Percentiles rank a stretch among this genome's conserved stretches.
Conservation (phyloP, 35 echinoderm and acorn worm species). For the Heliocidaris tuberculata region DNA sequence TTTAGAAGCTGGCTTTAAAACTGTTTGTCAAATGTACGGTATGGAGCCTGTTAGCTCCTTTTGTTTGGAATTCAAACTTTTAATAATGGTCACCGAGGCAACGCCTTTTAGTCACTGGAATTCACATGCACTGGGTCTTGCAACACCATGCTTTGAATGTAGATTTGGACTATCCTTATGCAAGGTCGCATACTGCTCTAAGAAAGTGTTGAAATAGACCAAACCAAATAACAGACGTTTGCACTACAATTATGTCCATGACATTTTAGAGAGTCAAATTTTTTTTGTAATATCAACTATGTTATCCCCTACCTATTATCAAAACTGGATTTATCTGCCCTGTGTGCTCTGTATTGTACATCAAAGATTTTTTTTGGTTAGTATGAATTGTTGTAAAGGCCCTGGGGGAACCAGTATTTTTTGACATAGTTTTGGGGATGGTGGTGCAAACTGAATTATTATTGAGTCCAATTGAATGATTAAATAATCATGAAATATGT, state of each 20-base stretch:
- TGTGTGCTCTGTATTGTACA: neutral
- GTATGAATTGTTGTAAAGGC: too few relatives aligned
- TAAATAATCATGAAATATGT: neutral
- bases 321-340: neutral
- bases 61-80: neutral
- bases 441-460: neutral
- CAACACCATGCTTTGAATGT: neutral
- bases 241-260: neutral
- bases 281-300: neutral
- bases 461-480: neutral
- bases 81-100: neutral
- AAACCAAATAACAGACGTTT: neutral
- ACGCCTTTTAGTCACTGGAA: neutral
- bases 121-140: neutral
- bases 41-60: neutral
- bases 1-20: neutral
- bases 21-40: neutral
- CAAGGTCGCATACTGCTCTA: neutral
- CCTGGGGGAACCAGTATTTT: too few relatives aligned
- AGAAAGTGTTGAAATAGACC: neutral
- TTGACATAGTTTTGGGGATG: neutral
- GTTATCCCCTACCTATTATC: neutral
- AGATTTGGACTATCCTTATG: neutral
- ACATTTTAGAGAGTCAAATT: neutral
- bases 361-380: neutral